Base-by-base conservation (phyloP, 1,140 invertebrate genomes). In the Nautilus pompilius region DNA sequence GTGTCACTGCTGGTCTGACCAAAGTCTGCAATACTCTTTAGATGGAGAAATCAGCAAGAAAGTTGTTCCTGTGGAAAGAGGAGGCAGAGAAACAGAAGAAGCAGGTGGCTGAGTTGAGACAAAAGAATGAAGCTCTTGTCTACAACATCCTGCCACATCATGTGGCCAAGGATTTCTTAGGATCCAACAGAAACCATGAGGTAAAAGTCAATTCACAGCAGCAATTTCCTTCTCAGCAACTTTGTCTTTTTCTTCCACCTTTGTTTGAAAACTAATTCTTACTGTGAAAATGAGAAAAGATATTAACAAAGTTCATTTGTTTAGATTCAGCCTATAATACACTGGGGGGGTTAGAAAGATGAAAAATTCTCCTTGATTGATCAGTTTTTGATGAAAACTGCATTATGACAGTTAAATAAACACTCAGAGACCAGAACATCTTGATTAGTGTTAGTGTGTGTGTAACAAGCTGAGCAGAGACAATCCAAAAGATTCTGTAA, bases 101-200 rank as follows among this genome's bases (percentile, higher is more conserved):
- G 82, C 87, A 89, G 56, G 69, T 93, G 4, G 87, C 89, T 6
- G 92, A 94, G 79, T 90, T 96, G 85, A 86, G 93, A 65, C 85
- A 90, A 45, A 87, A 93, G 64, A 97, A 96, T 79, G 93, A 93
- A 79, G 91, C 91, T 28, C 85, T 97, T 3, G 83, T 97, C 24
- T 93, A 93, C 82, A 97, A 97, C 83, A 86, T 97, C 66, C 85
- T 97, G 32, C 94, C 94, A 15, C 88, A 90, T 49, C 93, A 95
- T 83, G 94, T 97, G 41, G 93, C 93, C 48, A 90, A 90, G 45
- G 92, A 96, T 82, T 96, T 98, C 83, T 84, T 96, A 55, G 91
- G 74, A 8, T 69, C 64, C 22, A 73, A 77, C 30, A 66, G 77
- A 60, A 65, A 74, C 26, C 69, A 76, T 59, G 77, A 78, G 51